Conservation (phyloP, 2,113 vertebrate genomes). For the Cnemophilus loriae region DNA sequence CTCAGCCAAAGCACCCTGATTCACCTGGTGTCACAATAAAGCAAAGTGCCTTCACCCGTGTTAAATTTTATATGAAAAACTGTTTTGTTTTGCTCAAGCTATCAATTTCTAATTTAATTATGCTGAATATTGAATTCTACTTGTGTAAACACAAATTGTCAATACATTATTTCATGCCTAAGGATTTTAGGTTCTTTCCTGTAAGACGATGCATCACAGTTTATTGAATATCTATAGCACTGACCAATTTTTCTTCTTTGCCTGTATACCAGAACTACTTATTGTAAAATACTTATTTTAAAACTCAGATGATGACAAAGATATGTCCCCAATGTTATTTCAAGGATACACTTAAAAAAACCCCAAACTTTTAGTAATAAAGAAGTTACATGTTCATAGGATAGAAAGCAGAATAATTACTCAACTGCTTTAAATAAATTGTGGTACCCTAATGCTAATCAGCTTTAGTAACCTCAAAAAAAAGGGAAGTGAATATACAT, state of each 20-base stretch:
- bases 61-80: conserved; percentile 8
- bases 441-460: conserved; percentile 47
- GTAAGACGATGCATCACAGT: neutral
- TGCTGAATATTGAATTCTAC: conserved; percentile 44
- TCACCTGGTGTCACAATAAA: neutral
- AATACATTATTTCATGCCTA: conserved; percentile 3
- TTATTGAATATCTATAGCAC: conserved; percentile 37
- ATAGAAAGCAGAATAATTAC: conserved; percentile 52
- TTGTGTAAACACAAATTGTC: conserved; percentile 32
- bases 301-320: conserved; percentile 5
- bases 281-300: conserved; percentile 18
- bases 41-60: neutral
- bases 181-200: conserved; percentile 34
- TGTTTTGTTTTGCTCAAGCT: conserved; percentile 10
- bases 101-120: conserved; percentile 57
- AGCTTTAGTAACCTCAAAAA: conserved; percentile 55
- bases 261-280: neutral
- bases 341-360: neutral
- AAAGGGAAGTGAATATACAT: conserved; percentile 57
- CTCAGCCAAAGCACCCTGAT: neutral
- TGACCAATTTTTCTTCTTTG: conserved; percentile 14
- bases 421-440: conserved; percentile 64
- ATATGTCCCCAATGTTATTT: conserved; percentile 16
- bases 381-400: conserved; percentile 27
- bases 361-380: neutral